Base-by-base conservation (phyloP, 2,113 vertebrate genomes). In the Leptobrachium leishanense region DNA sequence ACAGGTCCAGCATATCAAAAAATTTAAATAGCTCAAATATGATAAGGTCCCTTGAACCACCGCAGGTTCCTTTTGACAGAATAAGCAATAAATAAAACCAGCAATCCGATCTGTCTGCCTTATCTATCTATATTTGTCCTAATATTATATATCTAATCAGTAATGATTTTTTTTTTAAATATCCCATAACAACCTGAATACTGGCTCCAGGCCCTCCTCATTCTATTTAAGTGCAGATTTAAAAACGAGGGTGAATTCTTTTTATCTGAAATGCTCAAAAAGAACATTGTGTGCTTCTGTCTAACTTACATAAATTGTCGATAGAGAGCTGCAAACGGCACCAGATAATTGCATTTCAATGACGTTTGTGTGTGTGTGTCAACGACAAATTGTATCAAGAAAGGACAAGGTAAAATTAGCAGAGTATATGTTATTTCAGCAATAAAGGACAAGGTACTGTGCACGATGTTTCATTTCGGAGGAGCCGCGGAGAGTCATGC, bases 391-490 rank as follows among this genome's bases (percentile, higher is more conserved):
- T 44, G 72, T 74, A 74, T 62, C 72, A 68, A 40, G 64, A 41
- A 68, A 43, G 54, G 65, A 68, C 72, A 62, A 50, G 43, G 65
- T 68, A 74, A 68, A 74, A 81, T 74, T 74, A 74, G 64, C 71
- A 62, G 77, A 43, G 42, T 80, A 84, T 72, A 59, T 68, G 81
- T 68, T 85, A 76, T 2, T 0, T 77, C 81, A 82, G 1, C 10
- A 59, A 78, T 84, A 41, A 43, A 57, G 76, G 80, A 75, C 76
- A 83, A 81, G 67, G 67, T 82, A 50, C 68, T 77, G 50, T 53
- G 69, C 82, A 81, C 84, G 78, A 83, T 81, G 79, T 84, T 87
- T 88, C 1, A 0, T 82, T 88, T 86, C 84, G 82, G 67, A 84
- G 75, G 67, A 85, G 81, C 82, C 85, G 74, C 66, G 72, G 82